Evolutionary conservation across 2,888 invertebrate species (phyloP), one percentile per base, ranked within the genome.

Genomic region (Metacarcinus magister): DNA sequence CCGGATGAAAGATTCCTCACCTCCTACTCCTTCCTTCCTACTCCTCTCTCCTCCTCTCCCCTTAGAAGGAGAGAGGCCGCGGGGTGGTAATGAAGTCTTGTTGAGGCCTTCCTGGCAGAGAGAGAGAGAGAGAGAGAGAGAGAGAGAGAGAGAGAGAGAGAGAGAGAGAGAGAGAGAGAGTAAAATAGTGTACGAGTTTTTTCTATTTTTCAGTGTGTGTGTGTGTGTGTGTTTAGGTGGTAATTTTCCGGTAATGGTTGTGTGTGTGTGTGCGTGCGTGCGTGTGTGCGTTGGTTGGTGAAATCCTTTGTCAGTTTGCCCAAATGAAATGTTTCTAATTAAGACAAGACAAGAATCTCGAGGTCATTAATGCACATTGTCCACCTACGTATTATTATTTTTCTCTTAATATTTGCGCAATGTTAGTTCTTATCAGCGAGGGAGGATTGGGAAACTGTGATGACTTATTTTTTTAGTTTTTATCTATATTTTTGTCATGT

Each of bases 91-190:
- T 82, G 32, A 82, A 32, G 82, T 67, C 67, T 67, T 67, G 67
- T 67, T 67, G 67, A 67, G 67, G 67, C 13, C 82, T 82, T 82
- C 82, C 82, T 82, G 82, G 19, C 67, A 54, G 54, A 54, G 54
- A 54, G 54, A 54, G 54, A 54, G 54, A 54, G 54, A 54, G 54
- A 54, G 54, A 54, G 54, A 54, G 54, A 54, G 3, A 54, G 54
- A 54, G 3, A 54, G 3, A 10, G 54, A 10, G 10, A 54, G 10
- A 10, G 3, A 10, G 3, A 10, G 46, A 46, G 46, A 46, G 46
- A 46, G 46, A 46, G 46, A 10, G 4, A 10, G 46, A 10, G 46
- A 10, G 46, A 10, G 46, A 46, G 4, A 46, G 4, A 10, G 46
- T 7, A 46, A 46, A 46, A 10, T 10, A 46, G 4, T 4, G 10